A percentile compares a stretch with the other conserved stretches of the same genome.
These are phyloP conservation scores for Gnathonemus echidnorhynchus DNA, from an alignment of 2,113 vertebrate species.

Conservation along the genomic window DNA sequence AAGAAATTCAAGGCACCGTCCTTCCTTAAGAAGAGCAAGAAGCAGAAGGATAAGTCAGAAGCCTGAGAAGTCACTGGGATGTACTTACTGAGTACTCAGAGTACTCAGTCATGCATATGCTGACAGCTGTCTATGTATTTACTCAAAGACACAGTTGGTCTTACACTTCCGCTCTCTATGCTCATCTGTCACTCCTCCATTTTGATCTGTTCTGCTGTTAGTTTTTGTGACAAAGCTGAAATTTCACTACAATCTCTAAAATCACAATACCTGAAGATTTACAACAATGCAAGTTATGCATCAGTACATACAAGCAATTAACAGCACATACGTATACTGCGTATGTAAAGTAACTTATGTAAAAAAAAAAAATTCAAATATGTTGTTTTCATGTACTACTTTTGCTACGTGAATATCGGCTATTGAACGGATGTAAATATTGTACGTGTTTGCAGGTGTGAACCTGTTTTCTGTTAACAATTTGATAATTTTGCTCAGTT, in stretches of 20 bases:
- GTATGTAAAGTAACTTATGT: conserved; percentile 6
- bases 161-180: conserved; percentile 3
- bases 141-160: conserved; percentile 16
- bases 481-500: conserved; percentile 3
- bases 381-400: background rate
- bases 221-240: conserved; percentile 24
- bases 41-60: conserved; percentile 91
- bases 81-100: background rate
- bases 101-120: conserved; percentile 10
- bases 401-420: background rate
- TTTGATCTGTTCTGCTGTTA: conserved; percentile 18
- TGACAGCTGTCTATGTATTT: background rate
- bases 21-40: conserved; percentile 93
- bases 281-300: background rate
- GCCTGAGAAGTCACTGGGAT: conserved; percentile 57
- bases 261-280: background rate
- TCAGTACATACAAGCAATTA: background rate
- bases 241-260: conserved; percentile 7
- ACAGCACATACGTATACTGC: background rate
- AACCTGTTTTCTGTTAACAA: background rate
- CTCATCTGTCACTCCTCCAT: background rate
- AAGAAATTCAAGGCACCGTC: conserved; percentile 98
- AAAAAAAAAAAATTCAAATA: background rate
- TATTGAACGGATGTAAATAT: conserved; percentile 31
- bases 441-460: conserved; percentile 35